phyloP scores from a whole-genome alignment of 2,888 invertebrate species.

The Ariolimax columbianus region DNA sequence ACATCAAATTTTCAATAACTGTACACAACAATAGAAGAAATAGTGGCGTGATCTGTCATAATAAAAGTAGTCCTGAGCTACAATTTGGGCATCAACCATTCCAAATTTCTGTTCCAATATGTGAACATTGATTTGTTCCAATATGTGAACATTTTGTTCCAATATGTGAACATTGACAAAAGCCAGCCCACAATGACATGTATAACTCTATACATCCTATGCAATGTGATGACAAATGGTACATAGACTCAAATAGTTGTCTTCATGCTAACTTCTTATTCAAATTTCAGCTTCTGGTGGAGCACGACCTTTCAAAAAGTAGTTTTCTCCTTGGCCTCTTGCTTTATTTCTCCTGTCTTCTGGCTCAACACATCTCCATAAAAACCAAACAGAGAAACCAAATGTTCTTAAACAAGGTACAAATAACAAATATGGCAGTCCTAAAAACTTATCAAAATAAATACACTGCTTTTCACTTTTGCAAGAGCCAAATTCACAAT shows the following conservation, averaged over 20 bases:
- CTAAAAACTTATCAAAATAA: background rate
- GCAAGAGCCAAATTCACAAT: background rate
- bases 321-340: background rate
- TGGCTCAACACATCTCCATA: no score
- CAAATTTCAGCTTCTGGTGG: no score
- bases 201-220: slow-evolving; percentile 1
- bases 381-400: no score
- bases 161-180: slow-evolving; percentile 3
- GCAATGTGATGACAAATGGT: slow-evolving; percentile 10
- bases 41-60: slow-evolving; percentile 39
- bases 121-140: slow-evolving; percentile 18
- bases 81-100: slow-evolving; percentile 28
- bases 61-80: slow-evolving; percentile 37
- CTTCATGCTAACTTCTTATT: background rate
- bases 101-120: background rate
- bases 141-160: background rate
- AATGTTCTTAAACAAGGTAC: no score
- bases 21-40: slow-evolving; percentile 14
- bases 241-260: background rate
- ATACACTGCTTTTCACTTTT: background rate
- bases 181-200: slow-evolving; percentile 22
- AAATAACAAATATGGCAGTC: background rate
- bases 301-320: no score
- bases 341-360: no score
- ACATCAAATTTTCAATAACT: slow-evolving; percentile 1